Evolutionary conservation across 2,797 vertebrate species (phyloP).

Genomic region (Merluccius polli): DNA sequence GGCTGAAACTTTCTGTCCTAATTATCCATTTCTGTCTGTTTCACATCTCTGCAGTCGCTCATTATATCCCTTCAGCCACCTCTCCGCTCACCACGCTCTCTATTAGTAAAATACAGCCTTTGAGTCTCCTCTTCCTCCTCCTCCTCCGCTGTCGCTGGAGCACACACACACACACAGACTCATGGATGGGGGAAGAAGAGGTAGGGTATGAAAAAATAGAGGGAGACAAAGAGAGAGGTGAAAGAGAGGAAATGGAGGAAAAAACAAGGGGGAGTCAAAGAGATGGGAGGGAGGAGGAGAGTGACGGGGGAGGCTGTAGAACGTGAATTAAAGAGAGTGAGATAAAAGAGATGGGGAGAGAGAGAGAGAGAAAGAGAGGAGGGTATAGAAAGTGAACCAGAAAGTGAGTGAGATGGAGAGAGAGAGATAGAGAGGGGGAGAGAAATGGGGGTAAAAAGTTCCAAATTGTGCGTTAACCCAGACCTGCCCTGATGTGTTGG

Average conservation of each 20-base stretch:
- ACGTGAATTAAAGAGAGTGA: conserved; percentile 18
- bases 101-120: conserved; percentile 76
- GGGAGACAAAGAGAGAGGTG: conserved; percentile 13
- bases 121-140: conserved; percentile 49
- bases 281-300: conserved; percentile 28
- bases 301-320: neutral
- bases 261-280: conserved; percentile 16
- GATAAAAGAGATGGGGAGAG: conserved; percentile 15
- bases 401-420: conserved; percentile 30
- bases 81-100: conserved; percentile 55
- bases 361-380: conserved; percentile 16
- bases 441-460: conserved; percentile 29
- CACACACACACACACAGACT: no score
- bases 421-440: conserved; percentile 5
- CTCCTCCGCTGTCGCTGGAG: no score
- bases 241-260: conserved; percentile 14
- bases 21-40: conserved; percentile 82
- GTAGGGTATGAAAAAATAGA: conserved; percentile 47
- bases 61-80: conserved; percentile 73
- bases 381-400: conserved; percentile 4
- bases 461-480: conserved; percentile 35
- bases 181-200: no score
- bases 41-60: conserved; percentile 71
- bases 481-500: conserved; percentile 57
- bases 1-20: conserved; percentile 78